phyloP scores from a whole-genome alignment of 2,113 vertebrate genomes.

The Seriola rivoliana region DNA sequence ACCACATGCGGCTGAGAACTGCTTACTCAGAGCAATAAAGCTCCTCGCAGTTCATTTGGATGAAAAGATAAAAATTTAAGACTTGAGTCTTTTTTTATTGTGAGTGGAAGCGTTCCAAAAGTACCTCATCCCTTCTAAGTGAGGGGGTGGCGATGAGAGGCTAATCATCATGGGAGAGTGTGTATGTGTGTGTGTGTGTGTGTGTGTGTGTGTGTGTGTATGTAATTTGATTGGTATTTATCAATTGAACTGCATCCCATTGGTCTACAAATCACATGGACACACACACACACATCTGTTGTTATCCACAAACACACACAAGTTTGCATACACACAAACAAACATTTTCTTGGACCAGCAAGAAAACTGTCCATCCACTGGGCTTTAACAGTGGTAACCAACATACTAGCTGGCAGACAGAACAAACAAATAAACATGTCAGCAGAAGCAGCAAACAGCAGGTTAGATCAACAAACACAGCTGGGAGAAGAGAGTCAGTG shows the following conservation, averaged over 20 bases:
- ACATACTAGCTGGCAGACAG: constrained; percentile 15
- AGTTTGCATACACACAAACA: background rate
- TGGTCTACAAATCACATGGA: background rate
- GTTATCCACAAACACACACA: background rate
- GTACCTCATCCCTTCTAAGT: constrained; percentile 41
- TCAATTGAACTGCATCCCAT: too few relatives aligned
- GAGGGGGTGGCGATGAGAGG: constrained; percentile 14
- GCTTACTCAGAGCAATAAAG: constrained; percentile 61
- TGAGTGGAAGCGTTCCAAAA: constrained; percentile 48
- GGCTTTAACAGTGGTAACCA: constrained; percentile 20
- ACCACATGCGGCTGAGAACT: constrained; percentile 39
- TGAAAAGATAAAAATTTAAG: constrained; percentile 45
- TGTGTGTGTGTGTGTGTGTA: background rate
- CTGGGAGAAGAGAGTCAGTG: constrained; percentile 32
- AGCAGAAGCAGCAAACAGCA: constrained; percentile 56
- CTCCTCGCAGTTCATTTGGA: constrained; percentile 46
- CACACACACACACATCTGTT: constrained; percentile 6
- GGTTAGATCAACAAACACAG: constrained; percentile 54
- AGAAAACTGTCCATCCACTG: constrained; percentile 21
- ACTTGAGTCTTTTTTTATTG: constrained; percentile 44
- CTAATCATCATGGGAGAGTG: constrained; percentile 18
- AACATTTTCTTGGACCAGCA: background rate
- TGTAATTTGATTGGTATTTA: background rate
- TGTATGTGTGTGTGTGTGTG: too few relatives aligned
- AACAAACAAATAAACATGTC: constrained; percentile 54